Evolutionary conservation across 2,888 invertebrate genomes (phyloP).

Genomic region (Scrobipalpa atriplicella): DNA sequence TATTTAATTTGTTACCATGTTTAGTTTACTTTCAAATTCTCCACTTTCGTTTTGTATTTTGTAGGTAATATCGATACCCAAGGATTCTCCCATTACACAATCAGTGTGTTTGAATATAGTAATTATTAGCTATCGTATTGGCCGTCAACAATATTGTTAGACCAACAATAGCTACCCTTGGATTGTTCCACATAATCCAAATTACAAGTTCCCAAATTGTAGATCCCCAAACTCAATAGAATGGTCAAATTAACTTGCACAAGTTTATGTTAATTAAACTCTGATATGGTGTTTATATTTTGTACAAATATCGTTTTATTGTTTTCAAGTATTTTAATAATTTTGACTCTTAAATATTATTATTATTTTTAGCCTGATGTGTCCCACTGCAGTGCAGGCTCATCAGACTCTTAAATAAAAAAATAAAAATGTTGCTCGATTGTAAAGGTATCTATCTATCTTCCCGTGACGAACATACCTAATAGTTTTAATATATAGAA

Average conservation of each 20-base stretch:
- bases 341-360: too few relatives aligned
- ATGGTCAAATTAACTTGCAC: constrained; percentile 58
- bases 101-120: constrained; percentile 17
- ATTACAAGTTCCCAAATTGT: constrained; percentile 44
- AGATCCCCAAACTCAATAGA: constrained; percentile 56
- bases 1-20: background rate
- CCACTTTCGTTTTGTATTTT: background rate
- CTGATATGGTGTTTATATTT: constrained; percentile 40
- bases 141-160: constrained; percentile 27
- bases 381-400: too few relatives aligned
- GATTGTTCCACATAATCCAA: constrained; percentile 46
- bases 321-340: too few relatives aligned
- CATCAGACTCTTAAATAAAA: too few relatives aligned
- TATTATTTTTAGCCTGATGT: too few relatives aligned
- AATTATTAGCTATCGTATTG: constrained; percentile 32
- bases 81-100: background rate
- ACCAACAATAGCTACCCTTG: constrained; percentile 42
- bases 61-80: too few relatives aligned
- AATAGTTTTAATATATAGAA: too few relatives aligned
- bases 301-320: too few relatives aligned
- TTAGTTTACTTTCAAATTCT: too few relatives aligned
- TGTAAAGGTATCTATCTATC: too few relatives aligned
- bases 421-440: too few relatives aligned
- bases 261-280: constrained; percentile 39
- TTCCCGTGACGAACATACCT: too few relatives aligned